Conservation (phyloP, 2,797 vertebrate genomes). For the Aldrovandia affinis region DNA sequence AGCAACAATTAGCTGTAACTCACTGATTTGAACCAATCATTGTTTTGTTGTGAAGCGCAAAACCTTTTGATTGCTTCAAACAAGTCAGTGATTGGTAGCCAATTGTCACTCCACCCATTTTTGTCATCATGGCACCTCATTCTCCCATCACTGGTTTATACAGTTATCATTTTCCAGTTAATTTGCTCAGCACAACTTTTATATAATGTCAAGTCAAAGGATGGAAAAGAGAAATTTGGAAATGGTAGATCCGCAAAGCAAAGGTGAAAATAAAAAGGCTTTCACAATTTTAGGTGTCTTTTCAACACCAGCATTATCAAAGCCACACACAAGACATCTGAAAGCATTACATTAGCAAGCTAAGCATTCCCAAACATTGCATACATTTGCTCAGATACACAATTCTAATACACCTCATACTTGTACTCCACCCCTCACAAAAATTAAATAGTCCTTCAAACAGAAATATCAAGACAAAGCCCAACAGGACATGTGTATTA, state of each 20-base stretch:
- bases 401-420: not conserved
- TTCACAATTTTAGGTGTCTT: not conserved
- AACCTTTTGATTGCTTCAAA: too few relatives aligned
- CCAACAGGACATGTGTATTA: conserved; percentile 31
- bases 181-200: not conserved
- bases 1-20: too few relatives aligned
- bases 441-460: conserved; percentile 20
- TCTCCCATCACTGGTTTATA: too few relatives aligned
- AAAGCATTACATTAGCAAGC: conserved; percentile 39
- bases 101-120: too few relatives aligned
- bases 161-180: not conserved
- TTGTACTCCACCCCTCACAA: not conserved
- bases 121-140: too few relatives aligned
- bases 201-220: not conserved
- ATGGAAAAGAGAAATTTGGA: not conserved
- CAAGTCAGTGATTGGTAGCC: too few relatives aligned
- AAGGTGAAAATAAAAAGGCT: not conserved
- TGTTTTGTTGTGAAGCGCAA: too few relatives aligned
- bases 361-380: conserved; percentile 44
- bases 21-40: too few relatives aligned
- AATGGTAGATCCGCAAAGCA: not conserved
- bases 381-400: conserved; percentile 20
- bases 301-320: not conserved
- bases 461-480: conserved; percentile 26
- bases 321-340: conserved; percentile 22